A percentile compares a stretch with the other conserved stretches of the same genome.
Evolutionary conservation across 2,888 invertebrate species (phyloP).

Genomic region (Drosophila mayaguana): DNA sequence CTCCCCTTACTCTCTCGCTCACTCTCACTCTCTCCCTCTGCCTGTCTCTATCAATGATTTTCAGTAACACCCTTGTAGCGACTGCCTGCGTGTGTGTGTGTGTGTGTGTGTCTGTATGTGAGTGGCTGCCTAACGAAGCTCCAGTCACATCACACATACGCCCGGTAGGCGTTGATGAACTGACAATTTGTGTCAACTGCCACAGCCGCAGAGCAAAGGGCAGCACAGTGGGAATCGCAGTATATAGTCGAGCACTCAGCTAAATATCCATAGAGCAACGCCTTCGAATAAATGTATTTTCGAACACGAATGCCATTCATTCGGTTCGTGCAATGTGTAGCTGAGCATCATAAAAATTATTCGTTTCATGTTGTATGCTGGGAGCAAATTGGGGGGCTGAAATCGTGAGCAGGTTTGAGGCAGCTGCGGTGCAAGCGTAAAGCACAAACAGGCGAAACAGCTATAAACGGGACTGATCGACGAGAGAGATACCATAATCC

Average conservation of each 20-base stretch:
- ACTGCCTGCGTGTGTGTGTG: no score
- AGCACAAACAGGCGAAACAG: background rate
- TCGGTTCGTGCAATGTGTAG: conserved; percentile 63
- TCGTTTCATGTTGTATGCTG: conserved; percentile 75
- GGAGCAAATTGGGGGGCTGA: conserved; percentile 30
- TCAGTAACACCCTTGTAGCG: background rate
- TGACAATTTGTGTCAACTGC: conserved; percentile 82
- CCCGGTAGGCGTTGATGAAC: conserved; percentile 81
- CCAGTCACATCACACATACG: conserved; percentile 65
- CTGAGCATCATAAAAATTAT: conserved; percentile 80
- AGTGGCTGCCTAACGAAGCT: conserved; percentile 60
- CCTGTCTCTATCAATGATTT: conserved; percentile 2
- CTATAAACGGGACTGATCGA: background rate
- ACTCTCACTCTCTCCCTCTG: background rate
- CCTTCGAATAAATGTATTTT: conserved; percentile 78
- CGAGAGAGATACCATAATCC: background rate
- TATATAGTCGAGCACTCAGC: conserved; percentile 6
- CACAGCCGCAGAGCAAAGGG: conserved; percentile 65
- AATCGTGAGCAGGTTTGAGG: background rate
- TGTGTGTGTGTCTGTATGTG: background rate
- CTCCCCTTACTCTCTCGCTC: background rate
- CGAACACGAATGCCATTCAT: conserved; percentile 78
- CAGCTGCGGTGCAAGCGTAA: conserved; percentile 42
- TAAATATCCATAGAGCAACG: conserved; percentile 56
- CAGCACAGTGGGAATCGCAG: conserved; percentile 14